A percentile compares a stretch with the other conserved stretches of the same genome.
Conservation (phyloP, 2,888 invertebrate species). For the Cremastobaeus sp. region DNA sequence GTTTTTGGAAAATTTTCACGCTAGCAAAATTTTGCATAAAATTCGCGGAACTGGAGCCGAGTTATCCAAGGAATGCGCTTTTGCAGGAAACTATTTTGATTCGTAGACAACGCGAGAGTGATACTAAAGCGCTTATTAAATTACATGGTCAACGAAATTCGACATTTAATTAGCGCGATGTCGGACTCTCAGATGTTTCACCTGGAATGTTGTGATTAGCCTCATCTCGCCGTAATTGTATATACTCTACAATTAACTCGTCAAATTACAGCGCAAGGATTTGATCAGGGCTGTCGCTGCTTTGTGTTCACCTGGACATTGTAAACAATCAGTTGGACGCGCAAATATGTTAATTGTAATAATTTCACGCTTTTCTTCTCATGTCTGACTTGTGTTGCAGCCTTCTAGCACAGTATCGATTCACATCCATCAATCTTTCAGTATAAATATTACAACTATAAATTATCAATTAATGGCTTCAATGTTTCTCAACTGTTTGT, state of each 20-base stretch:
- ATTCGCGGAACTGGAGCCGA: too few relatives aligned
- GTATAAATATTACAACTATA: too few relatives aligned
- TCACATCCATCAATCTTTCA: too few relatives aligned
- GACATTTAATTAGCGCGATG: constrained; percentile 52
- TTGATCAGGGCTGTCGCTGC: constrained; percentile 44
- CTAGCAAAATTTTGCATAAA: too few relatives aligned
- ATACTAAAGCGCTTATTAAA: constrained; percentile 39
- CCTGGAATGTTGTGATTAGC: constrained; percentile 57
- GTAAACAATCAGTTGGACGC: constrained; percentile 48
- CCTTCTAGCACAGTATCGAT: not conserved
- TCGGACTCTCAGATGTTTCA: constrained; percentile 45
- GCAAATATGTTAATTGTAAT: constrained; percentile 47
- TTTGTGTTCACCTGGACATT: constrained; percentile 49
- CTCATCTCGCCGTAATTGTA: constrained; percentile 55
- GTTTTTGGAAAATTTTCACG: too few relatives aligned
- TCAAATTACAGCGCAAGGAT: constrained; percentile 56
- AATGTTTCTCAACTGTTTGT: too few relatives aligned
- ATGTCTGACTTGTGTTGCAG: constrained; percentile 1
- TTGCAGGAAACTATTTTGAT: too few relatives aligned
- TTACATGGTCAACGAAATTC: constrained; percentile 55
- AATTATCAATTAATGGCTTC: too few relatives aligned
- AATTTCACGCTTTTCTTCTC: constrained; percentile 18
- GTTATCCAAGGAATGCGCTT: too few relatives aligned
- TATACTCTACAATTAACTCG: constrained; percentile 50
- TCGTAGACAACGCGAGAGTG: constrained; percentile 13